Percentiles rank a stretch among this genome's conserved stretches.
These are phyloP conservation scores for Pseudochromis fuscus DNA, from an alignment of 2,797 vertebrate genomes.

Conservation along the genomic window DNA sequence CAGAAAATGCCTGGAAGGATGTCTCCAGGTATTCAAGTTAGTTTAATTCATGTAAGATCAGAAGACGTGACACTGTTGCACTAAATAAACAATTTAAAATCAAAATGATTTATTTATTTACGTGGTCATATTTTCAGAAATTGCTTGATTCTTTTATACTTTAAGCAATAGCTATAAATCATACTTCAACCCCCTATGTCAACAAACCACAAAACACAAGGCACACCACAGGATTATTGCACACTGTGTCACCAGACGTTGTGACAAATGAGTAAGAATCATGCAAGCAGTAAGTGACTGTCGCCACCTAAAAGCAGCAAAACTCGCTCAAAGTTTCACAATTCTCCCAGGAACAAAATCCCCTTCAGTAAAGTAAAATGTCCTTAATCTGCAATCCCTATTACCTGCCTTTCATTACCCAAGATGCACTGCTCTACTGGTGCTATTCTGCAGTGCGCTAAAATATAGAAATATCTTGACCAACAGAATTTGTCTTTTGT, in stretches of 20 bases:
- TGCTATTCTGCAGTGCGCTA: constrained; percentile 80
- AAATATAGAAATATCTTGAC: constrained; percentile 76
- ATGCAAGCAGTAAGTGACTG: constrained; percentile 10
- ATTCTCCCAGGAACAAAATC: constrained; percentile 32
- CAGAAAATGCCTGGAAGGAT: constrained; percentile 13
- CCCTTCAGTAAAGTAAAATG: constrained; percentile 46
- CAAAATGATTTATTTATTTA: constrained; percentile 6
- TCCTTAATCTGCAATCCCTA: constrained; percentile 67
- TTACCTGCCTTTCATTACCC: constrained; percentile 70
- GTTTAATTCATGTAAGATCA: background rate
- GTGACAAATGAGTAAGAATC: constrained; percentile 42
- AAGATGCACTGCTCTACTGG: constrained; percentile 67
- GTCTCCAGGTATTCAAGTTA: constrained; percentile 1
- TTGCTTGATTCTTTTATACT: background rate
- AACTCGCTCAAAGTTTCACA: constrained; percentile 21
- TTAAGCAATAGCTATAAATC: background rate
- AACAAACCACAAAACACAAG: constrained; percentile 23
- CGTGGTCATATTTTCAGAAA: background rate
- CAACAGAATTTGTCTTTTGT: constrained; percentile 70
- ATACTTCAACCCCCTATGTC: background rate
- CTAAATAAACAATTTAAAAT: background rate
- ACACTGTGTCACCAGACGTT: constrained; percentile 6
- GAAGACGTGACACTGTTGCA: background rate
- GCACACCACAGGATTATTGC: background rate
- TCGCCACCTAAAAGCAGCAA: constrained; percentile 5